These are phyloP conservation scores for Bradysia coprophila DNA, from an alignment of 1,140 invertebrate species.

Conservation along the genomic window DNA sequence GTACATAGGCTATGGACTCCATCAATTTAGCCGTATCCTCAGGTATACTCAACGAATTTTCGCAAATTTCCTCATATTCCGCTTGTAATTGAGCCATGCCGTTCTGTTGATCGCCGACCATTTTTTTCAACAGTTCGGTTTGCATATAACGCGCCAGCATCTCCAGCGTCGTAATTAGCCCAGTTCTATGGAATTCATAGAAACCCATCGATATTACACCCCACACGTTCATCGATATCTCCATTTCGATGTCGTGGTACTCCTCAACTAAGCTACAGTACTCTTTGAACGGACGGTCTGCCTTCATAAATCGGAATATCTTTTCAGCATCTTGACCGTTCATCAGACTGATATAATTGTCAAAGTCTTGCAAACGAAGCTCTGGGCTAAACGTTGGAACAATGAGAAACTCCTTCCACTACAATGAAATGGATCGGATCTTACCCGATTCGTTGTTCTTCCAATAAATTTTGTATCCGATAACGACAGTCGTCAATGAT, in stretches of 20 bases:
- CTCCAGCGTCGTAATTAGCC: slow-evolving; percentile 56
- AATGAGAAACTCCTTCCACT: too few species aligned
- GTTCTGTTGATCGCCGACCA: slow-evolving; percentile 63
- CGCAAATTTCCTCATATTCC: slow-evolving; percentile 67
- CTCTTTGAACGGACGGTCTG: slow-evolving; percentile 44
- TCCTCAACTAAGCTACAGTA: slow-evolving; percentile 41
- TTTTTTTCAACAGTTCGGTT: slow-evolving; percentile 46
- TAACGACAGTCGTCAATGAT: slow-evolving; percentile 35
- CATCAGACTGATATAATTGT: slow-evolving; percentile 62
- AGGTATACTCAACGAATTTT: slow-evolving; percentile 58
- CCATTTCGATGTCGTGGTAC: slow-evolving; percentile 40
- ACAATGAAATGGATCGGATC: too few species aligned
- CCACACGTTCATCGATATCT: slow-evolving; percentile 42
- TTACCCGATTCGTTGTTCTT: slow-evolving; percentile 50
- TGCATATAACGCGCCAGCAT: slow-evolving; percentile 46
- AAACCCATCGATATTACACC: slow-evolving; percentile 57
- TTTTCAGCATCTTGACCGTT: slow-evolving; percentile 43
- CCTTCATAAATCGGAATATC: slow-evolving; percentile 46
- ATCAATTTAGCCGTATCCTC: slow-evolving; percentile 70
- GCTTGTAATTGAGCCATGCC: slow-evolving; percentile 52
- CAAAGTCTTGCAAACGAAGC: slow-evolving; percentile 51
- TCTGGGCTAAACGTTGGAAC: too few species aligned
- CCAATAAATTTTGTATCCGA: slow-evolving; percentile 36
- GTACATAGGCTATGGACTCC: slow-evolving; percentile 57
- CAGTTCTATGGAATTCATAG: slow-evolving; percentile 67